phyloP scores from a whole-genome alignment of 2,113 vertebrate genomes.

The Sus scrofa region DNA sequence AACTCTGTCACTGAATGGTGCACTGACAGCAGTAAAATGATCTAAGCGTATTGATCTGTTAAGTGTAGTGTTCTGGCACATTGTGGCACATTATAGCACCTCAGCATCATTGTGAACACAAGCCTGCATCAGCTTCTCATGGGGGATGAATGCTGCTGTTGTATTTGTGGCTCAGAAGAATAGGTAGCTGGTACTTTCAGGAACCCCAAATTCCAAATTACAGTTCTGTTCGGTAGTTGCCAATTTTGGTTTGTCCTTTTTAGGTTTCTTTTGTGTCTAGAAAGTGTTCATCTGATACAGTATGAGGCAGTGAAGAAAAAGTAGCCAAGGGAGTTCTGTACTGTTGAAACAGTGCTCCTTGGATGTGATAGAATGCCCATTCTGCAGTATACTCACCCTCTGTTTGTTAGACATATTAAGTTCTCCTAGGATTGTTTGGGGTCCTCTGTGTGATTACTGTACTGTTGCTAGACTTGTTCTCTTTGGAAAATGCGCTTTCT shows the following conservation, averaged over 20 bases:
- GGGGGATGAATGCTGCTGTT: background rate
- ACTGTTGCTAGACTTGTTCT: background rate
- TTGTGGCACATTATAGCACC: background rate
- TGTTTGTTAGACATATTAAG: background rate
- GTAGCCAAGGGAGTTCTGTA: background rate
- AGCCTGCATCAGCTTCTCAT: background rate
- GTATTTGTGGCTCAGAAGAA: background rate
- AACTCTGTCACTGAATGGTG: background rate
- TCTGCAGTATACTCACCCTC: background rate
- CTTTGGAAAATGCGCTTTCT: slow-evolving; percentile 14
- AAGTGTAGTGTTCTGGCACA: background rate
- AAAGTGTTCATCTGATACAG: background rate
- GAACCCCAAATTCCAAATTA: background rate
- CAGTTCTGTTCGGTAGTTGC: background rate
- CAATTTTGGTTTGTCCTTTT: background rate
- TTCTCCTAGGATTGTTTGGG: background rate
- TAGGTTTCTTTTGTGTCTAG: background rate
- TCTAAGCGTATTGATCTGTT: background rate
- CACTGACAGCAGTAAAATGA: background rate
- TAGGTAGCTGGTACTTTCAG: background rate
- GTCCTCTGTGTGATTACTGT: background rate
- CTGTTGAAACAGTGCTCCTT: background rate
- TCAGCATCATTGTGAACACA: background rate
- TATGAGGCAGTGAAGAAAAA: background rate
- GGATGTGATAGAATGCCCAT: background rate